These are phyloP conservation scores for Leptarthrus brevirostris DNA, from an alignment of 2,888 invertebrate genomes.

Conservation along the genomic window DNA sequence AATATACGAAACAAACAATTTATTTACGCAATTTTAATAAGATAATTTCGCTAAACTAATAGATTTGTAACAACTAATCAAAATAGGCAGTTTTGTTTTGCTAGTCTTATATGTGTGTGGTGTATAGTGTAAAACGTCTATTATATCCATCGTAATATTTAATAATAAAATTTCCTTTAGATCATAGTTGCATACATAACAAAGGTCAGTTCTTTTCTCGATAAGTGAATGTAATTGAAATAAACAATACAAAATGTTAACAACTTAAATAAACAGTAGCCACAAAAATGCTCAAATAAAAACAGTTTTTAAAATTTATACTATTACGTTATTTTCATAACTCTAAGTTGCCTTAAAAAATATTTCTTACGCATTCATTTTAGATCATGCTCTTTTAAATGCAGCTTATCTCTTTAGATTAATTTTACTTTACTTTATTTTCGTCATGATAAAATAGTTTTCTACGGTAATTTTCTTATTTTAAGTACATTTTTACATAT, in stretches of 20 bases:
- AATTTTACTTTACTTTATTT: slow-evolving; percentile 22
- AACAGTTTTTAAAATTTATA: slow-evolving; percentile 6
- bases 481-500: slow-evolving; percentile 41
- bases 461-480: slow-evolving; percentile 6
- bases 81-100: slow-evolving; percentile 52
- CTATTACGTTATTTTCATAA: slow-evolving; percentile 13
- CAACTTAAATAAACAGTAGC: neutral
- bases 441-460: slow-evolving; percentile 45
- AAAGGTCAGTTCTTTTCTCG: slow-evolving; percentile 43
- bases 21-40: slow-evolving; percentile 33
- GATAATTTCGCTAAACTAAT: slow-evolving; percentile 46
- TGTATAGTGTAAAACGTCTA: slow-evolving; percentile 43
- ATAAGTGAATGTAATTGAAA: neutral
- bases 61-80: slow-evolving; percentile 48
- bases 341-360: slow-evolving; percentile 28
- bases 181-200: slow-evolving; percentile 10
- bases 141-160: slow-evolving; percentile 31
- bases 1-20: slow-evolving; percentile 44
- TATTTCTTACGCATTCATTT: slow-evolving; percentile 3
- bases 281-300: neutral
- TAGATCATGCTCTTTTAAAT: neutral
- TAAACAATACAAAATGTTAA: neutral
- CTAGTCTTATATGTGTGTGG: slow-evolving; percentile 53
- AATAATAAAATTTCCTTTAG: slow-evolving; percentile 36
- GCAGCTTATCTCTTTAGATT: slow-evolving; percentile 5